These are phyloP conservation scores for Arctocebus calabarensis DNA, from an alignment of 2,797 vertebrate genomes.

Conservation along the genomic window DNA sequence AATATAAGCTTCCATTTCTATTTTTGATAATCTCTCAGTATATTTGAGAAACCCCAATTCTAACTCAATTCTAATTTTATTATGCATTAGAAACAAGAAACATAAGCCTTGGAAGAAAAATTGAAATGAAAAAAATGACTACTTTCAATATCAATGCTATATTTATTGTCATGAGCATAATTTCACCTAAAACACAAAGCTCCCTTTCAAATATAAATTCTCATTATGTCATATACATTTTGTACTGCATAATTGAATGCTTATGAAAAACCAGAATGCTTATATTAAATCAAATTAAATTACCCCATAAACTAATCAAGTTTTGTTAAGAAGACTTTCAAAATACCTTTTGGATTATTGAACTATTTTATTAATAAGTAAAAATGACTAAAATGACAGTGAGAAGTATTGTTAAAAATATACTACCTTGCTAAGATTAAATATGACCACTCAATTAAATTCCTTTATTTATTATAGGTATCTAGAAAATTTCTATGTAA, in stretches of 20 bases:
- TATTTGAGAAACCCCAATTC: background rate
- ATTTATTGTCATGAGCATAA: background rate
- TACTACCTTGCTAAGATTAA: background rate
- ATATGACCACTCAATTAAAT: slow-evolving; percentile 34
- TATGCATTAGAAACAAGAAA: background rate
- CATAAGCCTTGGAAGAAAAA: background rate
- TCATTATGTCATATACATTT: background rate
- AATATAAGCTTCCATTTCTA: background rate
- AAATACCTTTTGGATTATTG: background rate
- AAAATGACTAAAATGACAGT: background rate
- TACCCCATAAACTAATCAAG: background rate
- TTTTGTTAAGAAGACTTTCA: slow-evolving; percentile 47
- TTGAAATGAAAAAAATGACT: background rate
- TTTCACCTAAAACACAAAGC: slow-evolving; percentile 3
- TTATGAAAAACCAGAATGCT: slow-evolving; percentile 2
- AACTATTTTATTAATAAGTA: slow-evolving; percentile 42
- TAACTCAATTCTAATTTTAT: background rate
- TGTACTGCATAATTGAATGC: background rate
- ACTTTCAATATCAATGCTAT: background rate
- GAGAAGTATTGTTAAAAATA: background rate
- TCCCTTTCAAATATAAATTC: background rate
- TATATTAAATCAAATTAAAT: slow-evolving; percentile 49
- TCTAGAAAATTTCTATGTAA: slow-evolving; percentile 9
- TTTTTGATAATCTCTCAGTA: background rate
- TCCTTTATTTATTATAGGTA: slow-evolving; percentile 31